These are phyloP conservation scores for Agrypnia vestita DNA, from an alignment of 1,140 invertebrate genomes.

Conservation along the genomic window DNA sequence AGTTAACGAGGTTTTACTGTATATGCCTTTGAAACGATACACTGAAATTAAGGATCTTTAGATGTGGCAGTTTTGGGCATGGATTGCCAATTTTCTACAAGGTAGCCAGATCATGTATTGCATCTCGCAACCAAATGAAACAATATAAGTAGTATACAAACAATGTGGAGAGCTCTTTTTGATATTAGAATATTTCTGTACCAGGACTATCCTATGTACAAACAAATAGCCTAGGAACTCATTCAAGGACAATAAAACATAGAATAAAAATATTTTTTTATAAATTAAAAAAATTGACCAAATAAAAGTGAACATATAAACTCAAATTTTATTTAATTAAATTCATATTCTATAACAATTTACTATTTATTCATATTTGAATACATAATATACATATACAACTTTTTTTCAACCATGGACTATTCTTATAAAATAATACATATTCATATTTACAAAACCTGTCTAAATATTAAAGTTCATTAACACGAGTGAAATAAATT, in stretches of 20 bases:
- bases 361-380: constrained; percentile 8
- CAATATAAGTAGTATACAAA: no score
- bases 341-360: constrained; percentile 41
- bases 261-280: not conserved
- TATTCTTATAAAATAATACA: constrained; percentile 19
- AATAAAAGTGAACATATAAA: not conserved
- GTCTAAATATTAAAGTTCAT: constrained; percentile 15
- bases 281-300: not conserved
- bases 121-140: no score
- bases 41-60: no score
- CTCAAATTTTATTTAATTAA: constrained; percentile 39
- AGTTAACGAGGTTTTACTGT: no score
- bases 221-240: not conserved
- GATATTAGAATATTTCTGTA: no score
- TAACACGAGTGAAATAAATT: not conserved
- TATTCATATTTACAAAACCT: constrained; percentile 34
- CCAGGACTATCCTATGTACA: not conserved
- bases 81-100: no score
- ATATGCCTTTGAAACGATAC: no score
- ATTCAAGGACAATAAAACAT: not conserved
- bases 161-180: no score
- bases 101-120: no score
- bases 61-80: no score
- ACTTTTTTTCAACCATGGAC: constrained; percentile 19
- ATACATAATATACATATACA: no score